Evolutionary conservation across 2,113 vertebrate species (phyloP), one percentile per base, ranked within the genome.

Genomic region (Dasyornis broadbenti): DNA sequence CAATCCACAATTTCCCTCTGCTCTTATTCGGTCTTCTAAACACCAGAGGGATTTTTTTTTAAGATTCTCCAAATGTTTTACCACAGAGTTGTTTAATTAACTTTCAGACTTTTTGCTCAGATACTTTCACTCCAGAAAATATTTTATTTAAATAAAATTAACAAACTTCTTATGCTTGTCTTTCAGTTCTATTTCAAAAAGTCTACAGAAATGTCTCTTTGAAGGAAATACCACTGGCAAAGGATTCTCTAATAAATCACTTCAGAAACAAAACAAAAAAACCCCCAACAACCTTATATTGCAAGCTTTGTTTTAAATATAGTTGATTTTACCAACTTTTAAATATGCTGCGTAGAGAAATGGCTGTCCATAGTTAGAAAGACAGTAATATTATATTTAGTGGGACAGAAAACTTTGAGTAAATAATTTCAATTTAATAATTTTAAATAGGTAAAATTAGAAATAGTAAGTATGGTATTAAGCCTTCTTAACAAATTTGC

Each of bases 1-100:
- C 49, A 96, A 88, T 76, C 49, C 71, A 68, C 66, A 84, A 86
- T 94, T 94, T 96, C 93, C 84, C 72, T 86, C 68, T 82, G 71
- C 68, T 88, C 77, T 89, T 92, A 83, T 59, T 66, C 52, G 91
- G 40, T 79, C 20, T 94, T 91, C 50, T 86, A 82, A 94, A 94
- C 75, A 44, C 63, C 77, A 92, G 78, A 79, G 26, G 59, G 39
- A 40, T 31, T 91, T 78, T 91, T 78, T 91, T 85, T 79, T 19
- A 69, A 86, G 79, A 86, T 86, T 95, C 45, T 92, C 83, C 66
- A 91, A 96, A 96, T 95, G 70, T 85, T 95, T 90, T 94, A 33
- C 53, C 31, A 61, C 20, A 65, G 63, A 95, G 81, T 68, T 82
- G 12, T 35, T 85, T 97, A 94, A 93, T 94, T 88, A 86, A 94